Percentiles rank a stretch among this genome's conserved stretches.
Conservation (phyloP, 2,797 vertebrate genomes). For the Melanotaenia nigrans region DNA sequence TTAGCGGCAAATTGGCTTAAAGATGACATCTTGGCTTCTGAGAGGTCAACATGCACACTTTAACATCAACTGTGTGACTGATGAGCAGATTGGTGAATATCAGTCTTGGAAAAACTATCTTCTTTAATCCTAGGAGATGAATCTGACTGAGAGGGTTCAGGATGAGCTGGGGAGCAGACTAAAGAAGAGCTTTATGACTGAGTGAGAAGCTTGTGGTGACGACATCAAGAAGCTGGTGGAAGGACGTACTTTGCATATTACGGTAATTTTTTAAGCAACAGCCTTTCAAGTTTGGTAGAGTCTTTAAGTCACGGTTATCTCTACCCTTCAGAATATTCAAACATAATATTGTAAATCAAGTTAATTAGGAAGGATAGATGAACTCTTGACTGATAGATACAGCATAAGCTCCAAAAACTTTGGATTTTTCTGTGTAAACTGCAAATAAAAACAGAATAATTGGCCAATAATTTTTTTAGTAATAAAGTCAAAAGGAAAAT, state of each 20-base stretch:
- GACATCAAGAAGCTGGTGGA: background rate
- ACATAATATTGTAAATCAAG: background rate
- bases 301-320: background rate
- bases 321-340: background rate
- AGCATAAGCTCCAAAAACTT: background rate
- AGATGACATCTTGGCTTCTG: background rate
- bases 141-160: background rate
- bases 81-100: background rate
- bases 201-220: background rate
- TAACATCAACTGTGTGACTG: background rate
- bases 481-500: too few relatives aligned
- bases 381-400: background rate
- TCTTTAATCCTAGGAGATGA: background rate
- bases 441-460: background rate
- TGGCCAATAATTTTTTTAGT: too few relatives aligned
- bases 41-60: slow-evolving; percentile 1
- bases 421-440: background rate
- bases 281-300: background rate
- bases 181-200: background rate
- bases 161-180: background rate
- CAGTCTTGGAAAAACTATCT: background rate
- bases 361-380: background rate
- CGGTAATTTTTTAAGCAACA: slow-evolving; percentile 5
- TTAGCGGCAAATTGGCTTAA: slow-evolving; percentile 1
- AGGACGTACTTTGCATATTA: background rate